Conservation (phyloP, 1,140 invertebrate species). For the Drosophila nikananu region DNA sequence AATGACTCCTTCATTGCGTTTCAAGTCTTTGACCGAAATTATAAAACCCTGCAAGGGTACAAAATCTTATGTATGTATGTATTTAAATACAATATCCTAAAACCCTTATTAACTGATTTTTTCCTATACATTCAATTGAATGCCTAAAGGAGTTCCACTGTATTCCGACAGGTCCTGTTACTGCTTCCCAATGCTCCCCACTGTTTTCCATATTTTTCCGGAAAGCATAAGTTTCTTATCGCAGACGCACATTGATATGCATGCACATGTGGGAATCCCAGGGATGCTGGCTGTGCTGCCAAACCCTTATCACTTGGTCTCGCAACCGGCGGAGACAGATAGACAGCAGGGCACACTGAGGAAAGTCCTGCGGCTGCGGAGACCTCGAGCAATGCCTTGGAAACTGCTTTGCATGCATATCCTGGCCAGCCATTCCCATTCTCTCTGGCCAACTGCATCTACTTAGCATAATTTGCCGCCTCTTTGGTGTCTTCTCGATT, state of each 20-base stretch:
- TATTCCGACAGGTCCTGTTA: conserved; percentile 8
- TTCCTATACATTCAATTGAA: background rate
- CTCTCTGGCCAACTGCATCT: conserved; percentile 67
- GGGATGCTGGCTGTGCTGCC: conserved; percentile 34
- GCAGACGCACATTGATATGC: conserved; percentile 63
- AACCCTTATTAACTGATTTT: background rate
- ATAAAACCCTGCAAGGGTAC: background rate
- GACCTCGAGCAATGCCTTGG: conserved; percentile 25
- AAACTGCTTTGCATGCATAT: conserved; percentile 67
- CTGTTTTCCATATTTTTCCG: conserved; percentile 25
- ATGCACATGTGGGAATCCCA: conserved; percentile 51
- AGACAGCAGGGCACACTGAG: conserved; percentile 1
- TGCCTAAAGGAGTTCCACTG: background rate
- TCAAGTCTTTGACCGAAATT: background rate
- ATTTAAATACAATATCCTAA: background rate
- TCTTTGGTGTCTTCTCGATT: conserved; percentile 31
- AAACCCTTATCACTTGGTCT: conserved; percentile 66
- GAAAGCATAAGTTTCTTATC: conserved; percentile 47
- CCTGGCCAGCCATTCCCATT: conserved; percentile 27
- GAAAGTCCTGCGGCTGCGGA: conserved; percentile 8
- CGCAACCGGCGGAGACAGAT: conserved; percentile 12
- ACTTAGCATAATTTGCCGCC: conserved; percentile 78
- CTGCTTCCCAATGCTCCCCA: background rate
- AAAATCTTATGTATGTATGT: background rate
- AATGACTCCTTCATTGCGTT: background rate